Evolutionary conservation across 2,113 vertebrate genomes (phyloP), one percentile per base, ranked within the genome.

Genomic region (Ceratotherium simum): DNA sequence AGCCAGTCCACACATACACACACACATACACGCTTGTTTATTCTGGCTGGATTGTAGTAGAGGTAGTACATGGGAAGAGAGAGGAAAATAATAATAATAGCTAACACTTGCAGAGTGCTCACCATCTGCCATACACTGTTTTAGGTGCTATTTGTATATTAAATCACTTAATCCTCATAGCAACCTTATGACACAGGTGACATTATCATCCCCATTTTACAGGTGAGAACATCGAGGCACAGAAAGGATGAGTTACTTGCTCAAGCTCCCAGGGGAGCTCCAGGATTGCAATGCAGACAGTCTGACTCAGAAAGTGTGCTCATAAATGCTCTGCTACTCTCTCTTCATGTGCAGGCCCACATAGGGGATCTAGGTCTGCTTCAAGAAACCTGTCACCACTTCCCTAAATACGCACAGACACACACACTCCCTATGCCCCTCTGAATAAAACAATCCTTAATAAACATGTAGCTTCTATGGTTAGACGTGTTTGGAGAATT

Each of bases 191-290:
- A 56, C 36, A 42, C 17, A 36, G 82, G 27, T 21, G 73, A 64
- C 4, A 9, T 39, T 2, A 25, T 27, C 20, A 29, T 18, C 25
- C 18, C 20, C 36, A 29, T 8, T 93, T 93, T 39, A 70, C 31
- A 97, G n/a, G 27, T 27, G 56, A 89, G 73, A 25, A 92, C 29
- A 92, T 62, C 2, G 8, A 86, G 72, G 23, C 69, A 54, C 31
- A 16, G n/a, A 33, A 60, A 36, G 46, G 21, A 70, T 8, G 25
- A 90, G 42, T 6, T 17, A 31, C 76, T 87, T 84, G n/a, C 64
- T 79, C 42, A n/a, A 73, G 75, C 20, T 54, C 31, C 83, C 7
- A n/a, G 81, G 48, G 23, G 21, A 96, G n/a, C 82, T 6, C 20
- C 11, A 91, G 78, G 42, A 12, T 36, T n/a, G 67, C 33, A 31